Conservation (phyloP, 2,797 vertebrate species). For the Manis crassicaudata region DNA sequence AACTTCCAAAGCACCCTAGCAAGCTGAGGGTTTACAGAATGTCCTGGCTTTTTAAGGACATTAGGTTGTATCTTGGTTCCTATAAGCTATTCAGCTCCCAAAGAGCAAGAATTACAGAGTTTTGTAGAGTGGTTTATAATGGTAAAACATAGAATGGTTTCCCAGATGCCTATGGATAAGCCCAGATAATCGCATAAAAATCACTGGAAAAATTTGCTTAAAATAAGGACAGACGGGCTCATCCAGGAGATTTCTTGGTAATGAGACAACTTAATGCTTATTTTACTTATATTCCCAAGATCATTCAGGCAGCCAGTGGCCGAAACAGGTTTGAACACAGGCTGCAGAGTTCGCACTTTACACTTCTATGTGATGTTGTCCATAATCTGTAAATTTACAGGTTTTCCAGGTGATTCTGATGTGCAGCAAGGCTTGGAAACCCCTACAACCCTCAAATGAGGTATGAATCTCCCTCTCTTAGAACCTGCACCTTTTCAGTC, state of each 20-base stretch:
- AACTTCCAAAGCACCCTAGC: background rate
- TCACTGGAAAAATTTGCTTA: background rate
- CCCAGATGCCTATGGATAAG: background rate
- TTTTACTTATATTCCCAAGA: background rate
- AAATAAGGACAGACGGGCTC: background rate
- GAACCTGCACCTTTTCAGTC: background rate
- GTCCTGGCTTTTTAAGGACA: background rate
- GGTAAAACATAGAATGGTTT: background rate
- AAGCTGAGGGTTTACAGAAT: background rate
- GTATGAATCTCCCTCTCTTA: background rate
- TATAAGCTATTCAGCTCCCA: background rate
- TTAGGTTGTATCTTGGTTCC: background rate
- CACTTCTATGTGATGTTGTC: background rate
- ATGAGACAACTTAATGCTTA: background rate
- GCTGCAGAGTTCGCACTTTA: background rate
- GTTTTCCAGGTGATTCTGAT: background rate
- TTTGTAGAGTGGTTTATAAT: too few species aligned
- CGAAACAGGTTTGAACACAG: background rate
- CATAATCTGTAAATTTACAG: background rate
- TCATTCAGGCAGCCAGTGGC: background rate
- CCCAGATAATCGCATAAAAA: background rate
- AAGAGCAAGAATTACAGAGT: background rate
- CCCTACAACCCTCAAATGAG: background rate
- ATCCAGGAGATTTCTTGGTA: background rate
- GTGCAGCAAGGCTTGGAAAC: background rate